phyloP scores from a whole-genome alignment of 2,888 invertebrate genomes.

The Slavum lentiscoides region DNA sequence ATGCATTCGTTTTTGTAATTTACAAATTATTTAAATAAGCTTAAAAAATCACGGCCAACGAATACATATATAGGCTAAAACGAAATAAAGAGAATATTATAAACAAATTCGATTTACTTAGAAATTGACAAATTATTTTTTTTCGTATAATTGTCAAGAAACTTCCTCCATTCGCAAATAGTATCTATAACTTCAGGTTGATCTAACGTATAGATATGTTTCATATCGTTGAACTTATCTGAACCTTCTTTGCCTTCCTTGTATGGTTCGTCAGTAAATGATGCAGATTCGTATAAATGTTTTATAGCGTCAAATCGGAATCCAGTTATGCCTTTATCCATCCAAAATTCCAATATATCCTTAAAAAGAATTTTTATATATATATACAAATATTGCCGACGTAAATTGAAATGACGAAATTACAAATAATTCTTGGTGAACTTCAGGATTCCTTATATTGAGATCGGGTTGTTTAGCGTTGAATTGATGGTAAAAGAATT shows the following conservation, averaged over 20 bases:
- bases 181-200: constrained; percentile 16
- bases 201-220: constrained; percentile 30
- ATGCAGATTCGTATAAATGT: constrained; percentile 18
- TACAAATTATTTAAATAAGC: neutral
- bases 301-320: constrained; percentile 38
- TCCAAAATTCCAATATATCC: constrained; percentile 50
- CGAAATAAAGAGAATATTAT: neutral
- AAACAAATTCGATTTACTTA: neutral
- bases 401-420: constrained; percentile 24
- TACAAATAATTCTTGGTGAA: constrained; percentile 70
- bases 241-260: neutral
- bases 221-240: neutral
- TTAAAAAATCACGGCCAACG: no score
- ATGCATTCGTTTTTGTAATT: neutral
- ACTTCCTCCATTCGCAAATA: constrained; percentile 1
- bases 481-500: constrained; percentile 83
- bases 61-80: neutral
- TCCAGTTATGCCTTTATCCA: constrained; percentile 44
- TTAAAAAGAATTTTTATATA: neutral
- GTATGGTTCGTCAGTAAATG: constrained; percentile 11
- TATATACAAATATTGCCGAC: neutral
- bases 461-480: constrained; percentile 76
- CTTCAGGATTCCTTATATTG: constrained; percentile 70
- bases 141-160: neutral
- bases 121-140: neutral